phyloP scores from a whole-genome alignment of 2,888 invertebrate species.

The Strigamia transsilvanica region DNA sequence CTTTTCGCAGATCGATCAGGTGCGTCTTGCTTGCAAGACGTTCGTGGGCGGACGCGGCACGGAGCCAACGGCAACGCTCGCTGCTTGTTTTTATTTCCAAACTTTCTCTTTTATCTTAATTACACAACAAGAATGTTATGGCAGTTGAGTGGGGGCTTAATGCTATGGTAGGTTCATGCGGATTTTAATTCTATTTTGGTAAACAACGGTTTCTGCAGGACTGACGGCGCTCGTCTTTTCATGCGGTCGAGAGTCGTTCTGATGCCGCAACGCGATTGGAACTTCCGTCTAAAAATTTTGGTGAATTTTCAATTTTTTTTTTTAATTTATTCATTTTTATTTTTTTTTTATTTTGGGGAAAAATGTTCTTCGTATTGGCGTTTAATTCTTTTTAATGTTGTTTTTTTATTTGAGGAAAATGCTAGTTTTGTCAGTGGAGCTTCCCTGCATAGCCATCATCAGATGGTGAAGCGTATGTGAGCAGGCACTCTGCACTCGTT shows the following conservation, averaged over 20 bases:
- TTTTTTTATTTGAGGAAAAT: constrained; percentile 4
- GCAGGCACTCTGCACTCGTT: constrained; percentile 36
- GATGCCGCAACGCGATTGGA: too few species aligned
- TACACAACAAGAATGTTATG: constrained; percentile 24
- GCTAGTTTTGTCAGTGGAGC: not conserved
- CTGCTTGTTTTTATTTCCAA: not conserved
- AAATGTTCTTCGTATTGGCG: not conserved
- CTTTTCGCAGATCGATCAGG: constrained; percentile 42
- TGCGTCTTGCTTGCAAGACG: constrained; percentile 10
- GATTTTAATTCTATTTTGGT: not conserved
- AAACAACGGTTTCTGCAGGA: too few species aligned
- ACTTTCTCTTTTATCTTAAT: constrained; percentile 8
- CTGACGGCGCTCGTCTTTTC: too few species aligned
- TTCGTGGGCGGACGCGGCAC: constrained; percentile 10
- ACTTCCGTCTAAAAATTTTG: too few species aligned
- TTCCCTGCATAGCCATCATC: constrained; percentile 25
- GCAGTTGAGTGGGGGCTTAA: not conserved
- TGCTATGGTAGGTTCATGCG: not conserved
- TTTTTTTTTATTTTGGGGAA: not conserved
- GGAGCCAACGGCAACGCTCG: not conserved
- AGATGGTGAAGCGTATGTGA: constrained; percentile 18
- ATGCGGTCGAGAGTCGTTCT: too few species aligned
- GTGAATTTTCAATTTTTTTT: too few species aligned
- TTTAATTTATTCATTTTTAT: not conserved
- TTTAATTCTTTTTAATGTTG: constrained; percentile 13